phyloP scores from a whole-genome alignment of 2,797 vertebrate genomes.

The Squalus acanthias region DNA sequence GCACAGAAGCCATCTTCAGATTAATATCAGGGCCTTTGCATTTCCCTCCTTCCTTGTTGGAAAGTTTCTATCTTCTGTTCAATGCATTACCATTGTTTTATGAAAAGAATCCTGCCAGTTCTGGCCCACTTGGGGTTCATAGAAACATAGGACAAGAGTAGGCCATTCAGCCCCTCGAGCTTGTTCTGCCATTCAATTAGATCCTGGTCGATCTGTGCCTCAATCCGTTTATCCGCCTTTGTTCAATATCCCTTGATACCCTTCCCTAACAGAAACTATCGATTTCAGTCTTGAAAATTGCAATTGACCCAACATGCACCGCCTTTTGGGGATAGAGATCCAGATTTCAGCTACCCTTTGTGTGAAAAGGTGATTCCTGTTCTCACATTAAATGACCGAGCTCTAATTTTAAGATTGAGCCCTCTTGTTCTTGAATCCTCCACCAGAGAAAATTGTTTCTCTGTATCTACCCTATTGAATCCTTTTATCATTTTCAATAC shows the following conservation, averaged over 20 bases:
- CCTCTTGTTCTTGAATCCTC: not conserved
- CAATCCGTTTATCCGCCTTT: not conserved
- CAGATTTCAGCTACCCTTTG: not conserved
- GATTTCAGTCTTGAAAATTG: not conserved
- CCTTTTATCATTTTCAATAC: not conserved
- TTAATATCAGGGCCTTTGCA: not conserved
- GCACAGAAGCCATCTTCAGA: not conserved
- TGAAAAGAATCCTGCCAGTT: not conserved
- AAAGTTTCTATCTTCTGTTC: not conserved
- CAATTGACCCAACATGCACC: not conserved
- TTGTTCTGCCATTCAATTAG: not conserved
- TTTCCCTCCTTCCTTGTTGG: not conserved
- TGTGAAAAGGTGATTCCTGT: not conserved
- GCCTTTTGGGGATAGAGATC: not conserved
- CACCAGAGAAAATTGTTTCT: not conserved
- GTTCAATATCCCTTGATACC: not conserved
- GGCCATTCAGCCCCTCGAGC: not conserved
- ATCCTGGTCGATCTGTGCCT: not conserved
- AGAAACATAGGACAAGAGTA: not conserved
- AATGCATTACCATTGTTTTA: not conserved
- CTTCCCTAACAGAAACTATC: not conserved
- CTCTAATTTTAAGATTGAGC: not conserved
- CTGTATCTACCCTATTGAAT: not conserved
- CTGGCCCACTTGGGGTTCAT: not conserved
- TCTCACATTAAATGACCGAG: not conserved